phyloP scores from a whole-genome alignment of 2,113 vertebrate genomes.

The Cinclus mexicanus region DNA sequence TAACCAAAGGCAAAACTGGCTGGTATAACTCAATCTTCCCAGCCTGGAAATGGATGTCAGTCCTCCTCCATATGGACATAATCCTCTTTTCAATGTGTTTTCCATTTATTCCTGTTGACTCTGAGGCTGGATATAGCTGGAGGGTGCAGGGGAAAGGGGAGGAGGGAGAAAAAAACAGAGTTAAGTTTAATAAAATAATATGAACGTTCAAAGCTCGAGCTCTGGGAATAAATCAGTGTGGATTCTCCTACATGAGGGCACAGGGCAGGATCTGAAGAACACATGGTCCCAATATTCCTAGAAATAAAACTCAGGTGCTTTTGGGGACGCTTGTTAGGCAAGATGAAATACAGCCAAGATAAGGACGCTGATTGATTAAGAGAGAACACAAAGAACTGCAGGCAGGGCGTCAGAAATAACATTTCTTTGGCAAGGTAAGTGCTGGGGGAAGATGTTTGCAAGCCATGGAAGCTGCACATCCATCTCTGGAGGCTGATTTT shows the following conservation, averaged over 20 bases:
- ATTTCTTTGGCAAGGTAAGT: not conserved
- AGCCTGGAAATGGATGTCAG: not conserved
- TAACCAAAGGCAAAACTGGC: not conserved
- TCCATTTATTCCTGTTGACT: not conserved
- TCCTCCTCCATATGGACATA: not conserved
- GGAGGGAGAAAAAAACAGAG: not conserved
- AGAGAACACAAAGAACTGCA: not conserved
- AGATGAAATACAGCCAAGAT: not conserved
- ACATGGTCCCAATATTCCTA: constrained; percentile 31
- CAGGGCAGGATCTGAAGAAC: not conserved
- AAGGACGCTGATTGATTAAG: constrained; percentile 11
- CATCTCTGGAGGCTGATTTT: not conserved
- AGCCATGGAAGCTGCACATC: not conserved
- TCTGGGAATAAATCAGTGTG: not conserved
- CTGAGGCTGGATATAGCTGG: not conserved
- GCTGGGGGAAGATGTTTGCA: not conserved
- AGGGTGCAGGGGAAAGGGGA: not conserved
- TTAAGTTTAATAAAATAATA: not conserved
- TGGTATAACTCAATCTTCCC: fast-evolving
- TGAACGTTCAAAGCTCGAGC: not conserved
- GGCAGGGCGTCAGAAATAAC: not conserved
- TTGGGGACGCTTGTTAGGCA: not conserved
- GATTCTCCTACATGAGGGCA: not conserved
- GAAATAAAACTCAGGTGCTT: not conserved
- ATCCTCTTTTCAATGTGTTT: not conserved